Percentiles rank a stretch among this genome's conserved stretches.
phyloP scores from a whole-genome alignment of 2,797 vertebrate species.

The Enteromius thamalakanensis region DNA sequence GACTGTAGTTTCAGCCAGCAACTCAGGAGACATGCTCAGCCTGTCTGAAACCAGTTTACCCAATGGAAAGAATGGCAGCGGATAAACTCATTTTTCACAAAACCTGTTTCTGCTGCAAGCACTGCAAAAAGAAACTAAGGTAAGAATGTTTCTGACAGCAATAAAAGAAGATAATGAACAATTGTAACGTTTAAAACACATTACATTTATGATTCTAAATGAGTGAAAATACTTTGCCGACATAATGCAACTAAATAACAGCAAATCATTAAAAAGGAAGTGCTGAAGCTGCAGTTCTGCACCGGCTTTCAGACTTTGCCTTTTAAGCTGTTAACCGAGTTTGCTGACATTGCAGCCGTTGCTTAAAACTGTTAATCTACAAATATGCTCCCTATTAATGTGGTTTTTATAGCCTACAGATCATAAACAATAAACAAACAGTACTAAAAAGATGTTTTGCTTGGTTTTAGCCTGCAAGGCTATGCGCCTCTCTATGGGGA shows the following conservation, averaged over 20 bases:
- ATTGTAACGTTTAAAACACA: background rate
- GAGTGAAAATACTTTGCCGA: background rate
- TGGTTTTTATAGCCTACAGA: background rate
- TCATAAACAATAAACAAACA: background rate
- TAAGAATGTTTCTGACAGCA: constrained; percentile 58
- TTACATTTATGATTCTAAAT: background rate
- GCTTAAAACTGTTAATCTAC: constrained; percentile 25
- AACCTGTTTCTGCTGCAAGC: constrained; percentile 85
- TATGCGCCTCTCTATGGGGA: constrained; percentile 76
- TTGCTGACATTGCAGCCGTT: constrained; percentile 15
- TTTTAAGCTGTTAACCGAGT: background rate
- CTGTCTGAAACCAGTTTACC: constrained; percentile 80
- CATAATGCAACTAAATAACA: background rate
- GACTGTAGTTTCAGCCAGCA: constrained; percentile 74
- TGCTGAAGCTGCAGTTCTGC: constrained; percentile 18
- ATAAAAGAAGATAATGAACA: background rate
- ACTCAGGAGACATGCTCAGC: constrained; percentile 76
- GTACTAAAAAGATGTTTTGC: constrained; percentile 53
- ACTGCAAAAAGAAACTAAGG: constrained; percentile 85
- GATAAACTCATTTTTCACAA: constrained; percentile 81
- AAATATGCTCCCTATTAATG: constrained; percentile 6
- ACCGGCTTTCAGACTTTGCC: constrained; percentile 25
- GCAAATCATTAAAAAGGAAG: constrained; percentile 12
- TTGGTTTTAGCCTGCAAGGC: constrained; percentile 79
- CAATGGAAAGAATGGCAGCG: constrained; percentile 78